Conservation (phyloP, 2,888 invertebrate genomes). For the Caenorhabditis angaria region DNA sequence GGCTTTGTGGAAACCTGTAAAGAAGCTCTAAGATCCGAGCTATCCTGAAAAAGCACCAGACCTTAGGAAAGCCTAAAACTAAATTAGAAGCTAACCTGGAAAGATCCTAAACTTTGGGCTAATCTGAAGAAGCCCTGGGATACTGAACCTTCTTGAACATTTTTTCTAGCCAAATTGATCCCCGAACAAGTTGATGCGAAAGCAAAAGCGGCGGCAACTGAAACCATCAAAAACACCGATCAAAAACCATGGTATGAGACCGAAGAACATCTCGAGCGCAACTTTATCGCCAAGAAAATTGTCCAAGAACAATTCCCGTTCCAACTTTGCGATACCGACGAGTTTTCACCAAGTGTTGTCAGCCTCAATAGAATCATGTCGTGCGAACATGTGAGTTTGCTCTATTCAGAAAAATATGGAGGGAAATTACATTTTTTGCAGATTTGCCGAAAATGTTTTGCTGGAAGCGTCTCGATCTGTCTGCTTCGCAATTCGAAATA, state of each 20-base stretch:
- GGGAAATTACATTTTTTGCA: slow-evolving; percentile 13
- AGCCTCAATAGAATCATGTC: neutral
- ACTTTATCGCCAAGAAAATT: neutral
- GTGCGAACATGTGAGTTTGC: slow-evolving; percentile 4
- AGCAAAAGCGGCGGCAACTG: neutral
- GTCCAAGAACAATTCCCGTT: slow-evolving; percentile 17
- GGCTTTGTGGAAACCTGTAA: no score
- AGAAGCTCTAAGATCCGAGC: no score
- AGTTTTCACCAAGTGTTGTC: slow-evolving; percentile 21
- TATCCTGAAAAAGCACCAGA: no score
- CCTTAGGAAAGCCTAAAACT: no score
- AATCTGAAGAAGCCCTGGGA: no score
- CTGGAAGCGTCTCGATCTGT: slow-evolving; percentile 35
- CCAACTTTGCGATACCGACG: slow-evolving; percentile 22
- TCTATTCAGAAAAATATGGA: slow-evolving; percentile 11
- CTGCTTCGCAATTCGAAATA: slow-evolving; percentile 20
- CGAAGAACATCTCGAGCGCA: neutral
- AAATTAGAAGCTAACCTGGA: no score
- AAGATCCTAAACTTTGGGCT: no score
- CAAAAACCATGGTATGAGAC: slow-evolving; percentile 3
- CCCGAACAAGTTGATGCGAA: slow-evolving; percentile 3
- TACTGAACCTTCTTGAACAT: no score
- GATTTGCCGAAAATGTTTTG: slow-evolving; percentile 34
- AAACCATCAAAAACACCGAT: neutral
- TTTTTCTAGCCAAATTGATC: neutral